phyloP scores from a whole-genome alignment of 2,888 invertebrate genomes.

The Parthenolecanium corni region DNA sequence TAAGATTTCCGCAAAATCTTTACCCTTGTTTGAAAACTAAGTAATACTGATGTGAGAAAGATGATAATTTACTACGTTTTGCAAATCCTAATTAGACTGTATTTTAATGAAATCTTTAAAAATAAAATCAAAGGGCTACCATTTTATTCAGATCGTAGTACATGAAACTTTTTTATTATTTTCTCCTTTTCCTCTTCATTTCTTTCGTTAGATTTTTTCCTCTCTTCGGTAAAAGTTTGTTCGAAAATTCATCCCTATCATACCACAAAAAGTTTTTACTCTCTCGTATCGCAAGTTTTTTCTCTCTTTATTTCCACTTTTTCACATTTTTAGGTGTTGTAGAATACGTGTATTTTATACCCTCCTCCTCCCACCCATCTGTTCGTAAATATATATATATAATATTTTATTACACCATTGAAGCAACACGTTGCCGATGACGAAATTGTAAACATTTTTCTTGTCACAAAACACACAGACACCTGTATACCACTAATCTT shows the following conservation, averaged over 20 bases:
- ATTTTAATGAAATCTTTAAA: too few relatives aligned
- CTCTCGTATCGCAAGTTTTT: slow-evolving; percentile 3
- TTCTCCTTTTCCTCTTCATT: too few relatives aligned
- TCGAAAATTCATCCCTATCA: background rate
- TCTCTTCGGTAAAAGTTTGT: background rate
- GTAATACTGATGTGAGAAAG: too few relatives aligned
- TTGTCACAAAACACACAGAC: background rate
- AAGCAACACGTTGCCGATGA: slow-evolving; percentile 5
- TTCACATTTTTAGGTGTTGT: background rate
- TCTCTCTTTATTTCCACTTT: background rate
- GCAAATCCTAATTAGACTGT: too few relatives aligned
- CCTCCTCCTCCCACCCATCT: background rate
- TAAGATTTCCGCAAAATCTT: too few relatives aligned
- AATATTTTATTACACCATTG: background rate
- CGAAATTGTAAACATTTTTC: slow-evolving; percentile 12
- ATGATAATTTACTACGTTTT: too few relatives aligned
- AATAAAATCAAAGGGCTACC: too few relatives aligned
- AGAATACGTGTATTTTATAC: background rate
- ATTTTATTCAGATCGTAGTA: too few relatives aligned
- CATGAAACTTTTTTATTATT: too few relatives aligned
- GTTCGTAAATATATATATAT: too few relatives aligned
- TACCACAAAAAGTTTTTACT: slow-evolving; percentile 1
- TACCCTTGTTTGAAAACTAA: too few relatives aligned
- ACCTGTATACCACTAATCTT: slow-evolving; percentile 2
- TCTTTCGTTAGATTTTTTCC: too few relatives aligned